These are phyloP conservation scores for Oryzias celebensis DNA, from an alignment of 2,113 vertebrate genomes.

Conservation along the genomic window DNA sequence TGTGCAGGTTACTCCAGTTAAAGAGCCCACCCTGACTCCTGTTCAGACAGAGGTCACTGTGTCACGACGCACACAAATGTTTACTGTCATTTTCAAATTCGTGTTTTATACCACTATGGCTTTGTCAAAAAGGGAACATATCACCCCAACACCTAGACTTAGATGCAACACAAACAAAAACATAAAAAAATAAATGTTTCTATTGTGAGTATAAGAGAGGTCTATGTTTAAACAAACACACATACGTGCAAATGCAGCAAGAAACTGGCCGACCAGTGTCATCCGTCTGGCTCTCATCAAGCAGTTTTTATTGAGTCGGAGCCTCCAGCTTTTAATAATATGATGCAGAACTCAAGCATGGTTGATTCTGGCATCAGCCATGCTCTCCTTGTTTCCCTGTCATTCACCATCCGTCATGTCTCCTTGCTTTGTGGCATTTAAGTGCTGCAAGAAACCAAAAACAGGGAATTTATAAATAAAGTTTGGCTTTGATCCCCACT, in stretches of 20 bases:
- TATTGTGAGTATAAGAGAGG: too few relatives aligned
- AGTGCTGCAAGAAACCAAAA: not conserved
- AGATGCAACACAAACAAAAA: too few relatives aligned
- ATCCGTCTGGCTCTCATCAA: too few relatives aligned
- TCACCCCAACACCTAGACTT: too few relatives aligned
- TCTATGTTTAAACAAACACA: not conserved
- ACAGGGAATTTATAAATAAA: not conserved
- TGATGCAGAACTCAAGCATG: too few relatives aligned
- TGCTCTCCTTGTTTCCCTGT: not conserved
- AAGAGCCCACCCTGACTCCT: constrained; percentile 64
- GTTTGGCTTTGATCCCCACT: not conserved
- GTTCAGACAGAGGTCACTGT: constrained; percentile 55
- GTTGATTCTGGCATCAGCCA: not conserved
- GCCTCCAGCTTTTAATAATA: too few relatives aligned
- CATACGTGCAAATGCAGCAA: not conserved
- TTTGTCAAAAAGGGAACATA: constrained; percentile 3
- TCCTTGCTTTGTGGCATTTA: not conserved
- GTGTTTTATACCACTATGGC: constrained; percentile 2
- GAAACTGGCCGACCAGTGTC: too few relatives aligned
- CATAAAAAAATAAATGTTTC: too few relatives aligned
- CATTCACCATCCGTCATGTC: not conserved
- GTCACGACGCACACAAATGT: constrained; percentile 2
- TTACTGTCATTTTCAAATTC: not conserved
- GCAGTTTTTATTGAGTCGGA: too few relatives aligned
- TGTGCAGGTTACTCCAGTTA: constrained; percentile 75